Evolutionary conservation across 2,888 invertebrate species (phyloP).

Genomic region (Gerosis bhagava): DNA sequence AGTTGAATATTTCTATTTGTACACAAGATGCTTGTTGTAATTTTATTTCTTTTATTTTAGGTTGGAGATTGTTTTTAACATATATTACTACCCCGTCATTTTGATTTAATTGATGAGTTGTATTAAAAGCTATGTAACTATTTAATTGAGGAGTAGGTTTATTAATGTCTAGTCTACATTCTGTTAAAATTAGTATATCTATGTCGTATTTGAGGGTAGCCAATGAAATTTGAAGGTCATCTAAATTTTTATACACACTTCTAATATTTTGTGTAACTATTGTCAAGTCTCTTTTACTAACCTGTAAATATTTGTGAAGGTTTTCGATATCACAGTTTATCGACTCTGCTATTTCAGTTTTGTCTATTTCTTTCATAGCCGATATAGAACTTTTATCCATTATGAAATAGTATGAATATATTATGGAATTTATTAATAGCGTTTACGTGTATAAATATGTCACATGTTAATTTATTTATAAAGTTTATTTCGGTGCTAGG

Average conservation of each 20-base stretch:
- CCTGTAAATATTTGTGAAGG: not conserved
- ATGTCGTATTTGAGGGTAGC: not conserved
- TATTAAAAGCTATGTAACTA: constrained; percentile 3
- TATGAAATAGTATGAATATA: too few relatives aligned
- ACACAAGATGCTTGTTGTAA: too few relatives aligned
- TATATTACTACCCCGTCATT: constrained; percentile 2
- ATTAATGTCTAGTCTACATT: constrained; percentile 13
- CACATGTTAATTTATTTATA: too few relatives aligned
- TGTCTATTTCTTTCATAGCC: constrained; percentile 1
- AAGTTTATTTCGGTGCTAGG: too few relatives aligned
- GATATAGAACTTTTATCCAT: too few relatives aligned
- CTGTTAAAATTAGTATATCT: constrained; percentile 19
- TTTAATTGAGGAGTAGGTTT: constrained; percentile 3
- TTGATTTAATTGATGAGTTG: not conserved
- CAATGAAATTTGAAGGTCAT: constrained; percentile 7
- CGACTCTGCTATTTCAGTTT: not conserved
- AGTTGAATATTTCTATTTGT: too few relatives aligned
- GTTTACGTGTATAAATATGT: too few relatives aligned
- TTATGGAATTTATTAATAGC: too few relatives aligned
- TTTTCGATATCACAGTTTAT: not conserved
- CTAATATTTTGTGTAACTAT: too few relatives aligned
- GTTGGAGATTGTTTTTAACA: too few relatives aligned
- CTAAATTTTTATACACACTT: too few relatives aligned
- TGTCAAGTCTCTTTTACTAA: constrained; percentile 6
- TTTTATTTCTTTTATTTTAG: too few relatives aligned